These are phyloP conservation scores for Chesias legatella DNA, from an alignment of 2,888 invertebrate genomes.

Conservation along the genomic window DNA sequence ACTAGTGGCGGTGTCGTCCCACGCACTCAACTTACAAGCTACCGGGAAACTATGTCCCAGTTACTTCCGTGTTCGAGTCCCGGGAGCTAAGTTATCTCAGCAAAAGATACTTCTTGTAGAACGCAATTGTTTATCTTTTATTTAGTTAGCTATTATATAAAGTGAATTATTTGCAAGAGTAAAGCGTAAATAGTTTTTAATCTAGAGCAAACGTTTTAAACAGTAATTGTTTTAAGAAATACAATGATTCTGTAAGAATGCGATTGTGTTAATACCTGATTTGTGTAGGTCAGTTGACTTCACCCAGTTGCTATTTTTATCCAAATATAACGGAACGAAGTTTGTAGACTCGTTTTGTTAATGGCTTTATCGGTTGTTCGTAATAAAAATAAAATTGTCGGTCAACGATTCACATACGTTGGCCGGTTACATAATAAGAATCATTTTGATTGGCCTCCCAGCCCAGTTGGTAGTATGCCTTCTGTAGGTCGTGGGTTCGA, in stretches of 20 bases:
- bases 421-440: no score
- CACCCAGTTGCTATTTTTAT: slow-evolving; percentile 10
- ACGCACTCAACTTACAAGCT: slow-evolving; percentile 58
- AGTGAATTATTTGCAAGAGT: no score
- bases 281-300: slow-evolving; percentile 19
- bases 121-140: slow-evolving; percentile 3
- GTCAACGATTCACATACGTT: slow-evolving; percentile 9
- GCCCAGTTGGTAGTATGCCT: no score
- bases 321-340: slow-evolving; percentile 6
- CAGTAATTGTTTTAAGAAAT: no score
- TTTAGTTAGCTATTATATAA: no score
- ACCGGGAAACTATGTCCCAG: slow-evolving; percentile 39
- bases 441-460: no score
- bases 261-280: neutral
- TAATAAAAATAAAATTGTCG: slow-evolving; percentile 19
- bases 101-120: neutral
- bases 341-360: slow-evolving; percentile 20
- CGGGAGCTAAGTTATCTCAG: no score
- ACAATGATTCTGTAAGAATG: neutral
- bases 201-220: no score
- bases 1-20: slow-evolving; percentile 53
- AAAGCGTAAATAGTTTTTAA: no score
- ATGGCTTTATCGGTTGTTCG: slow-evolving; percentile 19
- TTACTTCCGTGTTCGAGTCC: slow-evolving; percentile 44
- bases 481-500: no score